These are phyloP conservation scores for Drosophila neonasuta DNA, from an alignment of 2,888 invertebrate species.

Conservation along the genomic window DNA sequence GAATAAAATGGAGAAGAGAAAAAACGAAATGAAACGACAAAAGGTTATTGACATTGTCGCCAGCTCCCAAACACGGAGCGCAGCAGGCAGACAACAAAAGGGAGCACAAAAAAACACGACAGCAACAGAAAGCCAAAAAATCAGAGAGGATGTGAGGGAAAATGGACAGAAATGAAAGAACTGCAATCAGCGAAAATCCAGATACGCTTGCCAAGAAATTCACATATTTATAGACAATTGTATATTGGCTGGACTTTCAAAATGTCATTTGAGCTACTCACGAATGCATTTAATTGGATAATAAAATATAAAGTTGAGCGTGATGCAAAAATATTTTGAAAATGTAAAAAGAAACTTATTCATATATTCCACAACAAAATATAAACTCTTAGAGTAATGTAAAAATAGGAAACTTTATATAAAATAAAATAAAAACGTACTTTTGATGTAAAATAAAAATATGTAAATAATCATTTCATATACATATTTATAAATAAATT, in stretches of 20 bases:
- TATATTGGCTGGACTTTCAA: not conserved
- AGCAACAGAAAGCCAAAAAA: slow-evolving; percentile 35
- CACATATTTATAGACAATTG: slow-evolving; percentile 15
- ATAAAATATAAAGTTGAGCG: not conserved
- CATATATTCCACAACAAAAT: no score
- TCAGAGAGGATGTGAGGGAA: slow-evolving; percentile 1
- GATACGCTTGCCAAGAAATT: slow-evolving; percentile 20
- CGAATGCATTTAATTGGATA: slow-evolving; percentile 1
- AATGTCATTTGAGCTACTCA: slow-evolving; percentile 7
- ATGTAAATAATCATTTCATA: no score
- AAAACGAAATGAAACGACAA: slow-evolving; percentile 40
- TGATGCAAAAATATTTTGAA: no score
- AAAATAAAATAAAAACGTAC: no score
- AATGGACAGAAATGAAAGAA: slow-evolving; percentile 8
- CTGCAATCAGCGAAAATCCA: slow-evolving; percentile 23
- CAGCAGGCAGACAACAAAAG: slow-evolving; percentile 55
- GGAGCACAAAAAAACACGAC: not conserved
- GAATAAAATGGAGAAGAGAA: slow-evolving; percentile 7
- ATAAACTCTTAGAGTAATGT: no score
- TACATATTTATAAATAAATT: no score
- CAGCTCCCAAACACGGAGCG: slow-evolving; percentile 32
- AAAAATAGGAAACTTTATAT: no score
- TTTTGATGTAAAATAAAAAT: no score
- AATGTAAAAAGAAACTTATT: no score
- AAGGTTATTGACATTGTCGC: slow-evolving; percentile 75